Base-by-base conservation (phyloP, 2,888 invertebrate genomes). In the Heliconius erato region DNA sequence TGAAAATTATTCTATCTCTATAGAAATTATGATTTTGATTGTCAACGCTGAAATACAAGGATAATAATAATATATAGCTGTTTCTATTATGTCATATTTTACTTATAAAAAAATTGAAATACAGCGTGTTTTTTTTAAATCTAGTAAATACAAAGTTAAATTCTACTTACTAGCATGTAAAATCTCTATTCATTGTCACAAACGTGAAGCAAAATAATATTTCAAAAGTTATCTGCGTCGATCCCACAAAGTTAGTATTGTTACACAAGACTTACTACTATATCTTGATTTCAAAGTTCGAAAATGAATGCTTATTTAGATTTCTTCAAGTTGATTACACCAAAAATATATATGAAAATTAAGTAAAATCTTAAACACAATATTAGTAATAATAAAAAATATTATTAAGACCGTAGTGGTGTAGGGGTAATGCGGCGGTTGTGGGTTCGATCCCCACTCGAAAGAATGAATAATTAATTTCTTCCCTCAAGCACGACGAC, bases 241-340 rank as follows among this genome's bases (percentile, higher is more conserved):
- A 71, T 71, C 26, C 40, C 26, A 11, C 26, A 26, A 44, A 71
- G n/a, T 71, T 44, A 44, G 40, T 16, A 28, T 26, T 26, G 16
- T 44, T 44, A 28, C 16, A 72, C 44, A 72, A 49, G 49, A 72
- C 14, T 72, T 16, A 67, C 32, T 16, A 19, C 32, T 69, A 35
- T 23, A 28, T 6, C 44, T 49, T 49, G 26, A 72, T 44, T 26
- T 44, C 26, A 72, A 72, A 72, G 16, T 72, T 72, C 19, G 16
- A 44, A 12, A 49, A 44, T 26, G 3, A 72, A 72, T 28, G 12
- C 40, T 44, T 14, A 16, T 49, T 19, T 16, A 44, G 44, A 16
- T 72, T 72, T 72, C 26, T 49, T 72, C n/a, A 16, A n/a, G 26
- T n/a, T 44, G n/a, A 72, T n/a, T 72, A 44, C 26, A 44, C 14